Conservation (phyloP, 2,113 vertebrate species). For the Ciconia stormi region DNA sequence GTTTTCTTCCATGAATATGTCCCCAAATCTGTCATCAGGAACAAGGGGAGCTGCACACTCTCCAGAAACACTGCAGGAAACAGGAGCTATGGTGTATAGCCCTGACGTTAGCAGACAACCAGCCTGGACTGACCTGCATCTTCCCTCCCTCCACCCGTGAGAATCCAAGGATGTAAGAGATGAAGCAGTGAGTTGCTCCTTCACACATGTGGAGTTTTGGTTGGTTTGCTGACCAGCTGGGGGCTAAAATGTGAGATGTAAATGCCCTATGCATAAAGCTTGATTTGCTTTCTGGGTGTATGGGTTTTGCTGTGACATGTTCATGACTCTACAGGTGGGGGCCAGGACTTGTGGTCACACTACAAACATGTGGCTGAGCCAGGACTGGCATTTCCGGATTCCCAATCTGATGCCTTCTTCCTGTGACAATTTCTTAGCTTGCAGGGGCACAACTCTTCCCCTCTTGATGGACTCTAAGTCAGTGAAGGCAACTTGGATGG, state of each 20-base stretch:
- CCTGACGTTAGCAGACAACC: background rate
- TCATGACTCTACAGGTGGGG: background rate
- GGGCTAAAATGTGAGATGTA: background rate
- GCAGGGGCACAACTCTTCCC: background rate
- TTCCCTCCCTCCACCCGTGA: background rate
- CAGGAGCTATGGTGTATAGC: background rate
- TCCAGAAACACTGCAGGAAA: background rate
- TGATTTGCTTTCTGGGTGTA: background rate
- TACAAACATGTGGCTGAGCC: background rate
- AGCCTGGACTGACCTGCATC: background rate
- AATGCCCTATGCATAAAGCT: background rate
- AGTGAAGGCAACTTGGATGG: background rate
- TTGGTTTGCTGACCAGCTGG: background rate
- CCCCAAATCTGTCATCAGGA: background rate
- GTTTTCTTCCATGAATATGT: background rate
- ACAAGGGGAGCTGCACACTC: background rate
- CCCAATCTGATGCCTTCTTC: background rate
- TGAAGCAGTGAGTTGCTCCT: background rate
- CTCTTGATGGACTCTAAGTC: background rate
- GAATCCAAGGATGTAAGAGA: background rate
- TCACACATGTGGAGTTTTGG: background rate
- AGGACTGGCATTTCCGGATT: background rate
- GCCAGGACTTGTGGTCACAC: background rate
- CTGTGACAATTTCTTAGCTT: background rate
- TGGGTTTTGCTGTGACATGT: background rate